phyloP scores from a whole-genome alignment of 2,113 vertebrate species.

The Loxodonta africana region DNA sequence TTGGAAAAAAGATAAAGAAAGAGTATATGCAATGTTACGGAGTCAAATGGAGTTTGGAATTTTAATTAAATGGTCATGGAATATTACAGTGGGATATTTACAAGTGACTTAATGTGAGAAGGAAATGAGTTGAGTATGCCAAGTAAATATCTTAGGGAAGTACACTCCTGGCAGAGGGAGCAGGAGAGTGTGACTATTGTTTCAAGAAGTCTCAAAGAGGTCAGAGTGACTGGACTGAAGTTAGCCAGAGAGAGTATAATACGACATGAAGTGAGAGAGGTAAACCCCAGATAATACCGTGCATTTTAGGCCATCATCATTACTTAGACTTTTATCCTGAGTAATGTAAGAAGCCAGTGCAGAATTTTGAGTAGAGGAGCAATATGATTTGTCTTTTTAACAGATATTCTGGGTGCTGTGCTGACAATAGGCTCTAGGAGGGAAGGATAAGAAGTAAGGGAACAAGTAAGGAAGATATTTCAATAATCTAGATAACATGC shows the following conservation, averaged over 20 bases:
- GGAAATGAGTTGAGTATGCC: background rate
- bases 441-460: background rate
- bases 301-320: background rate
- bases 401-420: background rate
- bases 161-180: background rate
- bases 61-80: background rate
- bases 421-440: background rate
- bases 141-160: background rate
- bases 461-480: background rate
- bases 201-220: background rate
- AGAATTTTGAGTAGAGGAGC: background rate
- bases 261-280: background rate
- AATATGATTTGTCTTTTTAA: background rate
- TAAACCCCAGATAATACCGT: background rate
- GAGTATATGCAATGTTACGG: background rate
- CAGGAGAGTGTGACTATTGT: background rate
- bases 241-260: background rate
- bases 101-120: background rate
- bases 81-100: background rate
- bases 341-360: background rate
- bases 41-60: background rate
- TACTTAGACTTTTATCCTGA: background rate
- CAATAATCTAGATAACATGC: background rate
- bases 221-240: background rate
- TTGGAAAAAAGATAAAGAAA: background rate